Base-by-base conservation (phyloP, 2,888 invertebrate species). In the Allygus modestus region DNA sequence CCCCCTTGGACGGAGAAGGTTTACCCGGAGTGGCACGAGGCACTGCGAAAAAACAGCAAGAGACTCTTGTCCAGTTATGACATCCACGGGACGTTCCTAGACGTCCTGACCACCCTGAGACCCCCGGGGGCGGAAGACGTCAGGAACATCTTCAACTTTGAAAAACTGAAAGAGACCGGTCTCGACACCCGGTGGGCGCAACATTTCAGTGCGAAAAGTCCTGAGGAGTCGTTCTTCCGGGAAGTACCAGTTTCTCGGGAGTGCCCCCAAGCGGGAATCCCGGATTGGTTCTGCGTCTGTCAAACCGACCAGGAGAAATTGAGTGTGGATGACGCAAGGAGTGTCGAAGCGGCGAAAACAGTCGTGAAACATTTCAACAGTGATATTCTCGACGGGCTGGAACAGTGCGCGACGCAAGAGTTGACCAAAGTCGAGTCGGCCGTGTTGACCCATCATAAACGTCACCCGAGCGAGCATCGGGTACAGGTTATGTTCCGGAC, bases 1-100 rank as follows among this genome's bases (percentile, higher is more conserved):
- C 89, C 89, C 12, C 28, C 65, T 12, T 87, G 87, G 87, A 54
- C 86, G n/a, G 81, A 83, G 28, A 71, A 28, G 17, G 85, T 84
- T 17, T 86, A 87, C 83, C 87, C 87, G 15, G 81, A 84, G 9
- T 87, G 87, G 87, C 84, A 81, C 41, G 20, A 65, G 23, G 81
- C 82, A 4, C 83, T 88, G 15, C 65, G 46, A 11, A 73, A 83
- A 12, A 88, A 88, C 83, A 85, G 87, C n/a, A 86, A 85, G 51
- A 82, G 87, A 65, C 84, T 88, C 46, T 69, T 86, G 5, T 87
- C 86, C 28, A 87, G 85, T 37, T 87, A 86, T 61, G 88, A 88
- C 65, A 83, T 88, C 12, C 87, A 87, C 71, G 86, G 87, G 11
- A 88, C 88, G 28, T 87, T 88, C 65, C 81, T 85, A n/a, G 86